Conservation (phyloP, 2,888 invertebrate species). For the Callyntrura guangdongensis region DNA sequence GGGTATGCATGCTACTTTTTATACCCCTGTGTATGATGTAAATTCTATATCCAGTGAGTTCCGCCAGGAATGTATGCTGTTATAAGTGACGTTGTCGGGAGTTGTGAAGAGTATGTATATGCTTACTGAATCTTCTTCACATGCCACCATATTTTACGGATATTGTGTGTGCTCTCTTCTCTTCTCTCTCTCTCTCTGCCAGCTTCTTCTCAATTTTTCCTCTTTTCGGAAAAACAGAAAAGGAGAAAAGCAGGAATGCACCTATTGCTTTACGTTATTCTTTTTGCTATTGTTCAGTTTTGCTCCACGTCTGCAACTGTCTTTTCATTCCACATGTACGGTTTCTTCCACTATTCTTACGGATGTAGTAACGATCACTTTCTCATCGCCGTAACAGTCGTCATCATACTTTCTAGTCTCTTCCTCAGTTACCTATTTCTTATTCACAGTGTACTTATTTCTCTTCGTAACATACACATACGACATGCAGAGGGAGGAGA, state of each 20-base stretch:
- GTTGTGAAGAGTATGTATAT: background rate
- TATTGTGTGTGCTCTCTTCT: slow-evolving; percentile 17
- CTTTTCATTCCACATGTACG: slow-evolving; percentile 45
- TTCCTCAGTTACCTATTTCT: slow-evolving; percentile 66
- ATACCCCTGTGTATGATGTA: background rate
- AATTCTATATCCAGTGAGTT: no score
- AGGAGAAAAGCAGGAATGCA: background rate
- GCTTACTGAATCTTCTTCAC: slow-evolving; percentile 24
- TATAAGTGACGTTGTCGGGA: background rate
- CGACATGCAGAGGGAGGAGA: background rate
- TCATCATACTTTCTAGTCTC: slow-evolving; percentile 49
- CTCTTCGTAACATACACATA: background rate
- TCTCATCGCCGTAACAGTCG: slow-evolving; percentile 4
- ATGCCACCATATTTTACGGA: slow-evolving; percentile 42
- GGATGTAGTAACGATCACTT: slow-evolving; percentile 45
- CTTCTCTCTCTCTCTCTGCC: background rate
- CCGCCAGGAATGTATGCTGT: background rate
- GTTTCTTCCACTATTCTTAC: slow-evolving; percentile 34
- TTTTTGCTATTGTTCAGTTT: slow-evolving; percentile 25
- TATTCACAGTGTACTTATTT: slow-evolving; percentile 47
- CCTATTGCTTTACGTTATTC: background rate
- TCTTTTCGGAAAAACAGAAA: slow-evolving; percentile 11
- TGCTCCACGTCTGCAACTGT: slow-evolving; percentile 29
- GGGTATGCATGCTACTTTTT: background rate
- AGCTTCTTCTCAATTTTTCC: background rate